Evolutionary conservation across 2,888 invertebrate species (phyloP), one percentile per base, ranked within the genome.

Genomic region (Leptinotarsa juncta): DNA sequence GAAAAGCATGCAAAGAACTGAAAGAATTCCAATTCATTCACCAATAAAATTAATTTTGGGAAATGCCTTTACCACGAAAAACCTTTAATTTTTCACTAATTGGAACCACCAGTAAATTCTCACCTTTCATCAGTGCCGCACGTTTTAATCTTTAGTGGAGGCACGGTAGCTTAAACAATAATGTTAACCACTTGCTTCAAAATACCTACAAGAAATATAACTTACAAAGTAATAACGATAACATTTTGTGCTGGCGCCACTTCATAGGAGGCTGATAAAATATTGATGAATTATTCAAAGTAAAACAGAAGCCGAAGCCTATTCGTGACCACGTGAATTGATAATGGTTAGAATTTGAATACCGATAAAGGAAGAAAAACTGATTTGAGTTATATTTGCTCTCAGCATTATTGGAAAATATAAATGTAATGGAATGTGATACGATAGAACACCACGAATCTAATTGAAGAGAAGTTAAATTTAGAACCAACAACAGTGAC

Each of bases 161-260:
- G 50, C 67, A 69, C 76, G 73, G 76, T 76, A 76, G 76, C 76
- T 73, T 76, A 60, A 71, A 73, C 73, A 74, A 74, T 74, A 72
- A 72, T 74, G 73, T 76, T 73, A 76, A 76, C 70, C 67, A 73
- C 71, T 72, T 74, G 67, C 66, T 67, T 18, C 16, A 68, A 70
- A 73, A 74, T 77, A 68, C 74, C 68, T 65, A 70, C 57, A 66
- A 57, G 70, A 67, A 66, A 70, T 73, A 73, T 70, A 69, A 42
- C 69, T 55, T 18, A 50, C 48, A 53, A 66, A 70, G 70, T 66
- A 67, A 68, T 69, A 69, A 69, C 60, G 69, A 69, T 69, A 69
- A 57, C 26, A 23, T 57, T 57, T 57, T 55, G 57, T 69, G 69
- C 69, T 57, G 69, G 69, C 32, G 69, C 55, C 18, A 51, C 60